phyloP scores from a whole-genome alignment of 1,140 invertebrate genomes.

The Hypothenemus hampei region DNA sequence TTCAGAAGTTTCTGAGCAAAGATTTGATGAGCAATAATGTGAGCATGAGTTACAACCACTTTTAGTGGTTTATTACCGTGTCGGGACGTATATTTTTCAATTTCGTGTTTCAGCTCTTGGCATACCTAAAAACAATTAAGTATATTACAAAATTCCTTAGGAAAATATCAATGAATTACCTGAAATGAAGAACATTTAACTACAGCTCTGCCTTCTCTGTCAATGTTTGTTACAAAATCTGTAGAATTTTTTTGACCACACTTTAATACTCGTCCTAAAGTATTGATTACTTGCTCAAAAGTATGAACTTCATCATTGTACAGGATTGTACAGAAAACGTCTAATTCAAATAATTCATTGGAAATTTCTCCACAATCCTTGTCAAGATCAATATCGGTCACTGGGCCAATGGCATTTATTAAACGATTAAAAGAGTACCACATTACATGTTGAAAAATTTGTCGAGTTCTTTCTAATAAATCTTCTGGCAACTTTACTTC shows the following conservation, averaged over 20 bases:
- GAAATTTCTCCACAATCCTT: neutral
- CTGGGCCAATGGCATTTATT: slow-evolving; percentile 56
- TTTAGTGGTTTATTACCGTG: slow-evolving; percentile 76
- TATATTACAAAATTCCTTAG: neutral
- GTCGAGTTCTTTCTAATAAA: slow-evolving; percentile 63
- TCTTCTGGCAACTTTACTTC: slow-evolving; percentile 55
- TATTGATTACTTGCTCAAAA: slow-evolving; percentile 90
- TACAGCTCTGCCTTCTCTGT: slow-evolving; percentile 85
- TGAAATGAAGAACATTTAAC: slow-evolving; percentile 80
- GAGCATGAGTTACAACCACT: slow-evolving; percentile 84
- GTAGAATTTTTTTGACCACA: slow-evolving; percentile 82
- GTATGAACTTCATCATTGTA: slow-evolving; percentile 98
- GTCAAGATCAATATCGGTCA: too few relatives aligned
- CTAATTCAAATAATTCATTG: slow-evolving; percentile 43
- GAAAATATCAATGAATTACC: slow-evolving; percentile 4
- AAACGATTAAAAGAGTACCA: slow-evolving; percentile 76
- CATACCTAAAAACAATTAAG: slow-evolving; percentile 49
- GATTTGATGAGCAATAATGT: slow-evolving; percentile 87
- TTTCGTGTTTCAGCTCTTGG: slow-evolving; percentile 68
- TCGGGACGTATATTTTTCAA: slow-evolving; percentile 76
- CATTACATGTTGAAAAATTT: slow-evolving; percentile 70
- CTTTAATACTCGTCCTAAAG: slow-evolving; percentile 78
- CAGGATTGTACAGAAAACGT: slow-evolving; percentile 84
- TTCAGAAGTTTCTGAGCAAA: slow-evolving; percentile 83
- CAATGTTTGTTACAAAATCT: slow-evolving; percentile 91